A percentile compares a stretch with the other conserved stretches of the same genome.
These are phyloP conservation scores for Sardina pilchardus DNA, from an alignment of 2,113 vertebrate genomes.

Conservation along the genomic window DNA sequence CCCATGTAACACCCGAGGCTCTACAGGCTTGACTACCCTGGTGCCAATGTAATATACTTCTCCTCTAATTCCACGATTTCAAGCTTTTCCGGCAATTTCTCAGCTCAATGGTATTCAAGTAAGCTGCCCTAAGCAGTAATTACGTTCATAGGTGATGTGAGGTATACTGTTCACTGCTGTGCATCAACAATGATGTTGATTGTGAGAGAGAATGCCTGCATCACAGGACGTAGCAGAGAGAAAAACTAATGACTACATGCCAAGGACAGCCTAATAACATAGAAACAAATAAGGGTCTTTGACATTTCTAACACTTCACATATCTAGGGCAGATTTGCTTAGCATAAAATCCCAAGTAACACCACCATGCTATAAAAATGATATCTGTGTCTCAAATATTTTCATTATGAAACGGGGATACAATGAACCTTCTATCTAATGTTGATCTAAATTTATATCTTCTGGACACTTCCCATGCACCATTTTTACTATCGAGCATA, in stretches of 20 bases:
- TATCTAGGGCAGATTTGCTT: background rate
- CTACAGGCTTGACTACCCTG: background rate
- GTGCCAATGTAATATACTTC: background rate
- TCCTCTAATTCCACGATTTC: background rate
- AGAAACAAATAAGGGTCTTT: background rate
- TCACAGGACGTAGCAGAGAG: background rate
- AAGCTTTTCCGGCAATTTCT: constrained; percentile 16
- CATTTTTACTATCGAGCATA: background rate
- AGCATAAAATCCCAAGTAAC: background rate
- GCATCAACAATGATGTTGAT: background rate
- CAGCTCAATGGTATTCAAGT: constrained; percentile 5
- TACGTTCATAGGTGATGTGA: background rate
- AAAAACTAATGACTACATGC: background rate
- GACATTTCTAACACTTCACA: background rate
- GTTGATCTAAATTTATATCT: background rate
- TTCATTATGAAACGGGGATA: background rate
- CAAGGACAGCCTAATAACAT: background rate
- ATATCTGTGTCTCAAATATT: background rate
- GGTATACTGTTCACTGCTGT: background rate
- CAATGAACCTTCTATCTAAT: constrained; percentile 3
- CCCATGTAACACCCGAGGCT: background rate
- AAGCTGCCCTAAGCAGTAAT: constrained; percentile 5
- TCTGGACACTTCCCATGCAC: background rate
- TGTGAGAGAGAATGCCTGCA: background rate
- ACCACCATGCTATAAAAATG: background rate